phyloP scores from a whole-genome alignment of 2,888 invertebrate genomes.

The Bombylius discolor region DNA sequence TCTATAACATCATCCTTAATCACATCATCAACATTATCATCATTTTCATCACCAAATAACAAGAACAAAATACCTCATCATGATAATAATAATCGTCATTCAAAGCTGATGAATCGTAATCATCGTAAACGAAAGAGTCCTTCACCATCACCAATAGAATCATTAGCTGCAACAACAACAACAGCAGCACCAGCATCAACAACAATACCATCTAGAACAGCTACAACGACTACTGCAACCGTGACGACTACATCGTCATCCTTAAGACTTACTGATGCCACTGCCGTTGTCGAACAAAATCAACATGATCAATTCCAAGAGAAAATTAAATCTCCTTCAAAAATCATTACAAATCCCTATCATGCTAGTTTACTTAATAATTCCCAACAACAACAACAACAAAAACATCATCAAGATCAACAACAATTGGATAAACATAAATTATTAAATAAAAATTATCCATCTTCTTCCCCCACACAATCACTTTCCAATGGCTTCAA shows the following conservation, averaged over 20 bases:
- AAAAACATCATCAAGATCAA: background rate
- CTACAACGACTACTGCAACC: background rate
- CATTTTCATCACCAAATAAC: background rate
- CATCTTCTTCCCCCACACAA: too few relatives aligned
- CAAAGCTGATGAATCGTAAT: background rate
- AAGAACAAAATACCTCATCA: background rate
- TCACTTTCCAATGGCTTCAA: too few relatives aligned
- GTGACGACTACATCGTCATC: background rate
- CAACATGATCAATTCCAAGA: background rate
- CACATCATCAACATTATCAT: too few relatives aligned
- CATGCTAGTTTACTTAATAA: slow-evolving; percentile 1
- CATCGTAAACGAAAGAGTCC: slow-evolving; percentile 1
- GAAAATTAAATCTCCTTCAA: background rate
- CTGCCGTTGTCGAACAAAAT: too few relatives aligned
- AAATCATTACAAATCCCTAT: slow-evolving; percentile 4
- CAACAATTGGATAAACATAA: background rate
- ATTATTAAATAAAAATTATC: background rate
- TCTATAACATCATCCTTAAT: background rate
- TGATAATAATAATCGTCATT: background rate
- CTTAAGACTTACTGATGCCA: too few relatives aligned
- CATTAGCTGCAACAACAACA: too few relatives aligned
- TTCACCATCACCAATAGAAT: slow-evolving; percentile 1
- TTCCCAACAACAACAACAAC: background rate
- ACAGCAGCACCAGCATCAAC: too few relatives aligned
- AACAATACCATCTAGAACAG: too few relatives aligned